A percentile compares a stretch with the other conserved stretches of the same genome.
Evolutionary conservation across 2,797 vertebrate species (phyloP).

Genomic region (Hydrocynus forskahlii): DNA sequence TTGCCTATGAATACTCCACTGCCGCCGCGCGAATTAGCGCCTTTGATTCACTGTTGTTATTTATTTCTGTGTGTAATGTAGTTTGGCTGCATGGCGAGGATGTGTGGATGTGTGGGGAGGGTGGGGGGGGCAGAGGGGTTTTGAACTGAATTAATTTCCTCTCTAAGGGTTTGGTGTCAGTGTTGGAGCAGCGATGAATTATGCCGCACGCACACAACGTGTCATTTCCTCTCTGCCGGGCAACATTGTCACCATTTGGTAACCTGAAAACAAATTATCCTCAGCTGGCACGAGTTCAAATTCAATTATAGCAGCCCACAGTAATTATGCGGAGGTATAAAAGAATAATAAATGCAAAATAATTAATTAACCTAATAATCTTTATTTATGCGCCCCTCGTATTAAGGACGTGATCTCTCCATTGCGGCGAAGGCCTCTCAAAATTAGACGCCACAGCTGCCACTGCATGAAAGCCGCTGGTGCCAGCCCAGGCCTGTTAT

Average conservation of each 20-base stretch:
- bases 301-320: slow-evolving; percentile 94
- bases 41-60: slow-evolving; percentile 71
- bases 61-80: slow-evolving; percentile 78
- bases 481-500: slow-evolving; percentile 27
- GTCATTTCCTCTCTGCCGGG: slow-evolving; percentile 92
- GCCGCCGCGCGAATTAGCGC: slow-evolving; percentile 56
- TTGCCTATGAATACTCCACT: slow-evolving; percentile 66
- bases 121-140: slow-evolving; percentile 63
- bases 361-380: slow-evolving; percentile 97
- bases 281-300: slow-evolving; percentile 92
- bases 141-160: slow-evolving; percentile 80
- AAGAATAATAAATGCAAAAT: slow-evolving; percentile 97
- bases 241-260: slow-evolving; percentile 93
- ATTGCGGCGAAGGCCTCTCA: slow-evolving; percentile 74
- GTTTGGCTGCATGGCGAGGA: slow-evolving; percentile 60
- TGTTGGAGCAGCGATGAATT: slow-evolving; percentile 79
- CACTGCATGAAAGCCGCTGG: slow-evolving; percentile 25
- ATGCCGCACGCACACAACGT: slow-evolving; percentile 75
- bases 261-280: slow-evolving; percentile 98
- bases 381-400: slow-evolving; percentile 89
- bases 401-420: slow-evolving; percentile 87
- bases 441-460: slow-evolving; percentile 46
- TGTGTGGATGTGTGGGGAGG: slow-evolving; percentile 64
- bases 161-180: slow-evolving; percentile 76
- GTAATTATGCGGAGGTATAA: slow-evolving; percentile 95